Evolutionary conservation across 2,113 vertebrate genomes (phyloP).

Genomic region (Manacus vitellinus): DNA sequence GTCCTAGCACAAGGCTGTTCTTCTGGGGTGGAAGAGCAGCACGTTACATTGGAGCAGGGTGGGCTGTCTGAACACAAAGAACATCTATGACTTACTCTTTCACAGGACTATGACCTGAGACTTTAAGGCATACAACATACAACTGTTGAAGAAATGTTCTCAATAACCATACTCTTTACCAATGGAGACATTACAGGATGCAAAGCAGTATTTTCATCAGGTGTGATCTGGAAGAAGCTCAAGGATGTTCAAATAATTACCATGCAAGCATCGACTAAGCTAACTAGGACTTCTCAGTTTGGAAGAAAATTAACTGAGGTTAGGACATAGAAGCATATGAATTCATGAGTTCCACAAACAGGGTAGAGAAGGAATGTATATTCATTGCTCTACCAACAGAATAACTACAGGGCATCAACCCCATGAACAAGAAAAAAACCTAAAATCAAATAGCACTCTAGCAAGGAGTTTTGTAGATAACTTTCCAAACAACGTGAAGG

Average conservation of each 20-base stretch:
- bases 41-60: background rate
- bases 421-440: background rate
- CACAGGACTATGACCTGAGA: background rate
- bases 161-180: background rate
- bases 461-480: background rate
- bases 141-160: background rate
- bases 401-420: background rate
- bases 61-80: background rate
- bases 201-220: background rate
- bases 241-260: background rate
- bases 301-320: background rate
- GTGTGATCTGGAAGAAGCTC: background rate
- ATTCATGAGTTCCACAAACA: background rate
- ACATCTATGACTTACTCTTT: background rate
- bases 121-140: background rate
- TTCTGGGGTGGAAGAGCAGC: background rate
- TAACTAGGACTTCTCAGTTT: background rate
- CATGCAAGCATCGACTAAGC: background rate
- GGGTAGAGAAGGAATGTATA: background rate
- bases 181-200: background rate
- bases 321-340: background rate
- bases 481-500: background rate
- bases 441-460: background rate
- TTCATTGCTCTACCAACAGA: background rate
- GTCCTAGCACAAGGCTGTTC: background rate